phyloP scores from a whole-genome alignment of 1,140 invertebrate genomes.

The Heliconius melpomene region DNA sequence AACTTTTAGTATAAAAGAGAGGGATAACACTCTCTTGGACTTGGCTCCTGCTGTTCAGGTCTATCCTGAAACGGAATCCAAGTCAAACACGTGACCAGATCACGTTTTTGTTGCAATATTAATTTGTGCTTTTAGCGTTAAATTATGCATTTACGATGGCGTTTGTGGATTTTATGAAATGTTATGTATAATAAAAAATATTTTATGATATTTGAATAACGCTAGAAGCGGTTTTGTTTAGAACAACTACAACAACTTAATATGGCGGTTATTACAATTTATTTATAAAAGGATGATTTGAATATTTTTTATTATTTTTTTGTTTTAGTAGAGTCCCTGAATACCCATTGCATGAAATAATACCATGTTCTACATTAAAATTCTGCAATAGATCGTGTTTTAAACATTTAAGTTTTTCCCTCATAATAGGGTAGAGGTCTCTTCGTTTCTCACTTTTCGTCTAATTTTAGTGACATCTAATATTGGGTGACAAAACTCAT shows the following conservation, averaged over 20 bases:
- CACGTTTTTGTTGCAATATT: slow-evolving; percentile 15
- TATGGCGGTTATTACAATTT: neutral
- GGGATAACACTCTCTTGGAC: neutral
- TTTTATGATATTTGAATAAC: neutral
- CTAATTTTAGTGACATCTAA: too few species aligned
- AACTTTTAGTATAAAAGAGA: slow-evolving; percentile 15
- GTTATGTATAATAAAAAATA: neutral
- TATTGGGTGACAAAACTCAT: too few species aligned
- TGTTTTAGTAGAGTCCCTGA: too few species aligned
- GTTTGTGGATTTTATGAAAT: neutral
- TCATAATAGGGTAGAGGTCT: too few species aligned
- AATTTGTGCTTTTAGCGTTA: neutral
- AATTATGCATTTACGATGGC: slow-evolving; percentile 5
- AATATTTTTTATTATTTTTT: too few species aligned
- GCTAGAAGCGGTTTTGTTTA: neutral
- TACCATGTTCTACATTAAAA: too few species aligned
- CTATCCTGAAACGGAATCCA: slow-evolving; percentile 30
- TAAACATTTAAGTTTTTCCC: too few species aligned
- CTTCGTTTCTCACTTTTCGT: too few species aligned
- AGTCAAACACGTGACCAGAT: slow-evolving; percentile 24
- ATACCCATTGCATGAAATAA: too few species aligned
- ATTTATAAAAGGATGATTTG: too few species aligned
- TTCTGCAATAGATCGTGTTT: too few species aligned
- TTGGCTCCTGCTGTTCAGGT: slow-evolving; percentile 29
- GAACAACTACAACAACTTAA: neutral